Percentiles rank a stretch among this genome's conserved stretches.
Evolutionary conservation across 2,113 vertebrate species (phyloP).

Genomic region (Amphiprion ocellaris): DNA sequence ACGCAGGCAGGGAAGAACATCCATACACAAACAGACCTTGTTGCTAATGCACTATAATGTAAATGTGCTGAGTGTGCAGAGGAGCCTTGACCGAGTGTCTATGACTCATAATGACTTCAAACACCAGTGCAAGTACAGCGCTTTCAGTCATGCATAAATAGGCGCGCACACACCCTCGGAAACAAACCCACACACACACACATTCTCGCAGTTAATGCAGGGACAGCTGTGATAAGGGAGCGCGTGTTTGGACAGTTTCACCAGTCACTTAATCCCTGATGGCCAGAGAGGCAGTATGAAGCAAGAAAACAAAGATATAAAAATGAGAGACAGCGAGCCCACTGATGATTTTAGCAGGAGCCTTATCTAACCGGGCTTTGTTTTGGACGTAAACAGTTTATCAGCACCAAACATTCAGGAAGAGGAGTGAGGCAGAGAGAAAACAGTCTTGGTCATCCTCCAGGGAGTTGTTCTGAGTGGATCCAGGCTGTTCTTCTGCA

Average conservation of each 20-base stretch:
- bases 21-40: constrained; percentile 13
- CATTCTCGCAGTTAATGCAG: constrained; percentile 32
- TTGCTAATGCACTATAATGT: constrained; percentile 18
- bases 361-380: constrained; percentile 67
- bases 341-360: constrained; percentile 61
- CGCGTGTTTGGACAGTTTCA: constrained; percentile 56
- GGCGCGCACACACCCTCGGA: constrained; percentile 4
- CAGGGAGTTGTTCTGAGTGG: constrained; percentile 66
- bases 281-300: constrained; percentile 7
- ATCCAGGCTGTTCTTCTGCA: constrained; percentile 72
- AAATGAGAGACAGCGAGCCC: constrained; percentile 28
- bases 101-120: constrained; percentile 70
- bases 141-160: constrained; percentile 51
- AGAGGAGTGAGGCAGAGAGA: constrained; percentile 50
- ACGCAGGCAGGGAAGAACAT: background rate
- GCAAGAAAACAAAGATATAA: constrained; percentile 45
- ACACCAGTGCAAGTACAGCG: constrained; percentile 40
- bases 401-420: constrained; percentile 69
- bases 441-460: constrained; percentile 67
- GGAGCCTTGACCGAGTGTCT: constrained; percentile 61
- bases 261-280: constrained; percentile 67
- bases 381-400: constrained; percentile 73
- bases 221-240: constrained; percentile 55
- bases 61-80: constrained; percentile 73
- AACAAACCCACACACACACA: constrained; percentile 2